phyloP scores from a whole-genome alignment of 2,888 invertebrate species.

The Anthoptus insignis region DNA sequence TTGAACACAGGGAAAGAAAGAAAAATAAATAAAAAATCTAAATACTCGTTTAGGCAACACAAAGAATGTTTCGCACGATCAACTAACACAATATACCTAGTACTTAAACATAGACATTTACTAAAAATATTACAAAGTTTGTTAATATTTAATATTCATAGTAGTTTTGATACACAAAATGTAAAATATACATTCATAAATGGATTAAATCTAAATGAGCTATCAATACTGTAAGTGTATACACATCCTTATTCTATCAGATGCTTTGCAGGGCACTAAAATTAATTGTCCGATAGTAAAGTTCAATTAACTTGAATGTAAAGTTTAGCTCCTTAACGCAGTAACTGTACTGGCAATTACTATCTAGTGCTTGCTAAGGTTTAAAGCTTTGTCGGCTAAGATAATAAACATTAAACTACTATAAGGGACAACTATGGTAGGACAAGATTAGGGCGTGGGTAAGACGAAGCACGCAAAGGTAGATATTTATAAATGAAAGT shows the following conservation, averaged over 20 bases:
- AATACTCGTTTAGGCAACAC: no score
- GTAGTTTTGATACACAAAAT: no score
- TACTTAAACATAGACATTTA: no score
- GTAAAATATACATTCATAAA: no score
- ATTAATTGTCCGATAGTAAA: conserved; percentile 31
- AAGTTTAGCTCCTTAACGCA: conserved; percentile 21
- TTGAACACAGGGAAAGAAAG: no score
- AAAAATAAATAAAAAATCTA: no score
- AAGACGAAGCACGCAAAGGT: neutral
- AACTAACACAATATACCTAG: no score
- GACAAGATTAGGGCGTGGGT: no score
- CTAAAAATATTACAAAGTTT: no score
- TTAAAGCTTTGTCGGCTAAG: conserved; percentile 15
- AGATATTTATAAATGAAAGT: neutral
- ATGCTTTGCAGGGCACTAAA: conserved; percentile 20
- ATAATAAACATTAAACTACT: conserved; percentile 7
- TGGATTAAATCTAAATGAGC: no score
- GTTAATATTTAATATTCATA: no score
- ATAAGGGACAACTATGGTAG: neutral
- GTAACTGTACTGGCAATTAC: conserved; percentile 28
- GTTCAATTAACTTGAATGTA: conserved; percentile 32
- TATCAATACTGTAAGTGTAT: neutral
- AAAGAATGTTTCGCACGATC: no score
- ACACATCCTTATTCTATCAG: conserved; percentile 2
- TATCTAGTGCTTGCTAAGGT: conserved; percentile 16